Conservation (phyloP, 2,888 invertebrate genomes). For the Magallana nippona region DNA sequence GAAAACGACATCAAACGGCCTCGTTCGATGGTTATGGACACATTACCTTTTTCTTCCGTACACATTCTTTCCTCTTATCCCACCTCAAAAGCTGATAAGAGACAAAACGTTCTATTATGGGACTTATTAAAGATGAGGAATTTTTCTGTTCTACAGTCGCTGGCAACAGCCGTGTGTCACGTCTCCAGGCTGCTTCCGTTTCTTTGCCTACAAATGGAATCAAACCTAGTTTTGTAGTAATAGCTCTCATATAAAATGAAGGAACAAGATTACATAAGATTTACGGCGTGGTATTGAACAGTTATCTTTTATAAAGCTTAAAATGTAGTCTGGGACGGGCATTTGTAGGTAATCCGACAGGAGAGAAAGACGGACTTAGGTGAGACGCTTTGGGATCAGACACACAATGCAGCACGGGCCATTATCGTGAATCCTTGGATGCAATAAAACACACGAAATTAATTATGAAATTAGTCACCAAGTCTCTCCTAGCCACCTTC, state of each 20-base stretch:
- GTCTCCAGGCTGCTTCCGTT: neutral
- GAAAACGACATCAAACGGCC: conserved; percentile 5
- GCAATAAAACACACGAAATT: conserved; percentile 26
- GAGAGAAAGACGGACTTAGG: neutral
- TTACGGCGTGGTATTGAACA: conserved; percentile 32
- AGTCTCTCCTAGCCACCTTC: conserved; percentile 5
- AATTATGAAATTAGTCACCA: conserved; percentile 30
- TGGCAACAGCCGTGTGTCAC: neutral
- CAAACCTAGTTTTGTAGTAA: conserved; percentile 1
- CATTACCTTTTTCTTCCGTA: neutral
- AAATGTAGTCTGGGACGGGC: neutral
- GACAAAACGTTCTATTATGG: conserved; percentile 1
- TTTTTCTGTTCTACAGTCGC: neutral
- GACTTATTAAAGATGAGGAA: conserved; percentile 20
- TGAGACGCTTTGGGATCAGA: conserved; percentile 16
- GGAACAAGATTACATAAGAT: conserved; percentile 32
- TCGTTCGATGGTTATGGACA: neutral
- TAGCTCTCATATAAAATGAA: conserved; percentile 32
- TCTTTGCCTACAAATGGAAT: conserved; percentile 27
- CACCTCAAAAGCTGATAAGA: conserved; percentile 23
- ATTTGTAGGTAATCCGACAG: conserved; percentile 5
- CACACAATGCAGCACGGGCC: neutral
- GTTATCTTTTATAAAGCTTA: conserved; percentile 31
- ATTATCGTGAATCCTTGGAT: conserved; percentile 10
- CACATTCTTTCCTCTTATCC: conserved; percentile 6